phyloP scores from a whole-genome alignment of 2,113 vertebrate species.

The Hypocryptadius cinnamomeus region DNA sequence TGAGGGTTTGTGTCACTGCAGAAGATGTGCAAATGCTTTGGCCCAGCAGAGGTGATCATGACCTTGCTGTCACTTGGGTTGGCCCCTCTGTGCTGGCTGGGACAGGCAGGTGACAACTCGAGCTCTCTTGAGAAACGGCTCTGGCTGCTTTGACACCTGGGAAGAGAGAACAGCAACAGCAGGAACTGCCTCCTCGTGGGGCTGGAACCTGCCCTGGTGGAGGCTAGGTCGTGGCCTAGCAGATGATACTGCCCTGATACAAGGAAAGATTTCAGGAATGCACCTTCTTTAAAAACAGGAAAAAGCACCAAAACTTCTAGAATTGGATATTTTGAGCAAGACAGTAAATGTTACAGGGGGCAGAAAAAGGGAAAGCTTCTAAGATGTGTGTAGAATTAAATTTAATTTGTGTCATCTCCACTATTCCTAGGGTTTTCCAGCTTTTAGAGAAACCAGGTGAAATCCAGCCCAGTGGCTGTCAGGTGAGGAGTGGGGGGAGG shows the following conservation, averaged over 20 bases:
- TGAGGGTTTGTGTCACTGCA: not conserved
- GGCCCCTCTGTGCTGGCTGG: not conserved
- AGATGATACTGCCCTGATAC: not conserved
- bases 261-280: not conserved
- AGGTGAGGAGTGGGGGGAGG: not conserved
- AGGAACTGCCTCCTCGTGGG: not conserved
- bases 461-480: not conserved
- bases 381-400: not conserved
- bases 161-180: not conserved
- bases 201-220: not conserved
- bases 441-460: not conserved
- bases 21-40: not conserved
- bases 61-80: fast-evolving
- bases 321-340: not conserved
- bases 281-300: not conserved
- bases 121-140: not conserved
- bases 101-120: not conserved
- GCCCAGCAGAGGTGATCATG: not conserved
- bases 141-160: not conserved
- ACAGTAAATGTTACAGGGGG: not conserved
- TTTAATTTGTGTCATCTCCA: not conserved
- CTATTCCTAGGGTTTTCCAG: not conserved
- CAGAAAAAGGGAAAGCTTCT: not conserved
- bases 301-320: too few species aligned
- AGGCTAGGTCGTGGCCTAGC: fast-evolving